phyloP scores from a whole-genome alignment of 2,888 invertebrate genomes.

The Andrena minutula region DNA sequence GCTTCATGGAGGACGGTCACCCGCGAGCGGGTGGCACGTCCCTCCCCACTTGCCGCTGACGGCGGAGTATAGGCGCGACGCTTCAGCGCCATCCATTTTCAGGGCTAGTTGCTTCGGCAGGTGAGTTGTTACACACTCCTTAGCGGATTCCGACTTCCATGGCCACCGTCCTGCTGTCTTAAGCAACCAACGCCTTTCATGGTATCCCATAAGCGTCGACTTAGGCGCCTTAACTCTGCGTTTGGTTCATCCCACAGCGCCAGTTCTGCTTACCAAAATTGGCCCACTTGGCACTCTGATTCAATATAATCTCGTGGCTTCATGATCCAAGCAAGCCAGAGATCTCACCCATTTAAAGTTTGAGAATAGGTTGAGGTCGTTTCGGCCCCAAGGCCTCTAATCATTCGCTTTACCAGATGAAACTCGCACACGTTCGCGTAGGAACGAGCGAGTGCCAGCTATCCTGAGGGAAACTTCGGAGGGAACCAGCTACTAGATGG shows the following conservation, averaged over 20 bases:
- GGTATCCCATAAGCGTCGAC: constrained; percentile 76
- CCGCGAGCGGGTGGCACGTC: background rate
- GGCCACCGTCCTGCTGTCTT: constrained; percentile 91
- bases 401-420: constrained; percentile 22
- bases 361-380: constrained; percentile 91
- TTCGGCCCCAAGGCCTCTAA: constrained; percentile 87
- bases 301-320: constrained; percentile 86
- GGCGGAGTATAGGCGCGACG: constrained; percentile 87
- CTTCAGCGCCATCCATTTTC: constrained; percentile 89
- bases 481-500: too few relatives aligned
- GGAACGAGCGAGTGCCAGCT: constrained; percentile 90
- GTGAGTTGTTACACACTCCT: constrained; percentile 87
- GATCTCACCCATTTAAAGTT: constrained; percentile 87
- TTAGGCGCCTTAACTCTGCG: constrained; percentile 80
- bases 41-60: constrained; percentile 84
- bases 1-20: constrained; percentile 82
- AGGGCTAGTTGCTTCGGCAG: constrained; percentile 89
- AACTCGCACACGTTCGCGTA: constrained; percentile 78
- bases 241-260: constrained; percentile 84
- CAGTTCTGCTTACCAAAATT: constrained; percentile 90
- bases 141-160: constrained; percentile 89
- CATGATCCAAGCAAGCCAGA: constrained; percentile 87
- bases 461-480: too few relatives aligned
- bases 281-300: constrained; percentile 88
- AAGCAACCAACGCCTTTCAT: constrained; percentile 88